These are phyloP conservation scores for Ichneumon xanthorius DNA, from an alignment of 2,888 invertebrate species.

Conservation along the genomic window DNA sequence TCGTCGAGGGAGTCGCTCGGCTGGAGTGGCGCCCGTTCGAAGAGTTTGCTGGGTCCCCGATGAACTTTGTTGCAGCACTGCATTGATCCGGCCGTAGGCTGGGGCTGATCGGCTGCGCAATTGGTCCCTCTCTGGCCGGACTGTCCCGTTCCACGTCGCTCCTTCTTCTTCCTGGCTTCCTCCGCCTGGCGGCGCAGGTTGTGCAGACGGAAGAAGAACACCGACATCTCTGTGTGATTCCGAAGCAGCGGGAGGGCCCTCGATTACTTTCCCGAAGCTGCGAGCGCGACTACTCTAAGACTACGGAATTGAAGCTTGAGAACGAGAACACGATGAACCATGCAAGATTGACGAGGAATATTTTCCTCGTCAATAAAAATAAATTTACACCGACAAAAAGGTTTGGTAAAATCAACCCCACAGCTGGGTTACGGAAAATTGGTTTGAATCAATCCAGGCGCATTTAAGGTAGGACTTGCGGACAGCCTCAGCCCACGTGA, in stretches of 20 bases:
- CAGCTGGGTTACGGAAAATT: too few relatives aligned
- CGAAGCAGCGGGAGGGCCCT: slow-evolving; percentile 35
- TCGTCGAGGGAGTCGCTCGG: slow-evolving; percentile 96
- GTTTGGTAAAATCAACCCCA: too few relatives aligned
- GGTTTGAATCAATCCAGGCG: too few relatives aligned
- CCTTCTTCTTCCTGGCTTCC: slow-evolving; percentile 88
- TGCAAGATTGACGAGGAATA: background rate
- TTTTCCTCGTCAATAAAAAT: too few relatives aligned
- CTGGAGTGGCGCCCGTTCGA: slow-evolving; percentile 93
- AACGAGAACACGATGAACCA: background rate
- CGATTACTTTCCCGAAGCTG: slow-evolving; percentile 45
- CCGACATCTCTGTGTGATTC: slow-evolving; percentile 90
- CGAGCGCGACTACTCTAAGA: background rate
- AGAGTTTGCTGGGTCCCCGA: slow-evolving; percentile 91
- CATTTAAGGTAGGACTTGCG: too few relatives aligned
- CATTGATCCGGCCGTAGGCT: slow-evolving; percentile 84
- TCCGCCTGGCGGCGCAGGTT: slow-evolving; percentile 95
- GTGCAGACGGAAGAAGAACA: slow-evolving; percentile 98
- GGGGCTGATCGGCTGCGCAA: slow-evolving; percentile 81
- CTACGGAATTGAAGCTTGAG: background rate
- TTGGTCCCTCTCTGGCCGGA: slow-evolving; percentile 82
- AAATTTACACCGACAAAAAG: too few relatives aligned
- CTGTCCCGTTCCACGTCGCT: slow-evolving; percentile 80
- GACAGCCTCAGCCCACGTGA: too few relatives aligned
- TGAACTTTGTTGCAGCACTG: slow-evolving; percentile 86